Evolutionary conservation across 2,797 vertebrate species (phyloP), one percentile per base, ranked within the genome.

Genomic region (Melanotaenia nigrans): DNA sequence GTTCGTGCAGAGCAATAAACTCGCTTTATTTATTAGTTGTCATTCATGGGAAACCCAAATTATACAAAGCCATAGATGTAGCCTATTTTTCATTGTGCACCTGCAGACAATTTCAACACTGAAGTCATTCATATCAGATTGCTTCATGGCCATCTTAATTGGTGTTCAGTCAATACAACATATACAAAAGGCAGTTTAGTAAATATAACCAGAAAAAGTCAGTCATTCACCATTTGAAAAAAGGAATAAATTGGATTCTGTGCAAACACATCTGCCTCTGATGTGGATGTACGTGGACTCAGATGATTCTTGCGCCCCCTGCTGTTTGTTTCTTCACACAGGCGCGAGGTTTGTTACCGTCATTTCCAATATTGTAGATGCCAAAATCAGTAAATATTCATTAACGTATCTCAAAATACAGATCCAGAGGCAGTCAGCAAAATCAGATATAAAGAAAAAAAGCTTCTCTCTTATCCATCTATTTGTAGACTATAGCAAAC

Each of bases 291-390:
- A 2, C 58, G 74, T 47, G 32, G 40, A 87, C 82, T 60, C 59
- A 54, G 87, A 82, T 82, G 90, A 69, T 81, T 84, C 82, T 76
- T 81, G 14, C 93, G 92, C 91, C 93, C 90, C 83, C 93, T 94
- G 88, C 88, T 86, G 93, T 72, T 77, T n/a, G 66, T 30, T 72
- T 59, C 30, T 25, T 45, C 74, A 22, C 75, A 75, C 66, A 55
- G 7, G 25, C 1, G 10, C 4, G n/a, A 55, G 54, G 75, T 74
- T 49, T 68, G 58, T 61, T 71, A 60, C 45, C 42, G 16, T 49
- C 11, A 71, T 79, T 67, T 74, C 70, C 76, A 61, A 38, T 33
- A 68, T 64, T 73, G 54, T 75, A 68, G 40, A 87, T 77, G 84
- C 78, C 73, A 78, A 65, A 83, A 87, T 86, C 86, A 86, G 85